A percentile compares a stretch with the other conserved stretches of the same genome.
Conservation (phyloP, 1,140 invertebrate species). For the Liolophura sinensis region DNA sequence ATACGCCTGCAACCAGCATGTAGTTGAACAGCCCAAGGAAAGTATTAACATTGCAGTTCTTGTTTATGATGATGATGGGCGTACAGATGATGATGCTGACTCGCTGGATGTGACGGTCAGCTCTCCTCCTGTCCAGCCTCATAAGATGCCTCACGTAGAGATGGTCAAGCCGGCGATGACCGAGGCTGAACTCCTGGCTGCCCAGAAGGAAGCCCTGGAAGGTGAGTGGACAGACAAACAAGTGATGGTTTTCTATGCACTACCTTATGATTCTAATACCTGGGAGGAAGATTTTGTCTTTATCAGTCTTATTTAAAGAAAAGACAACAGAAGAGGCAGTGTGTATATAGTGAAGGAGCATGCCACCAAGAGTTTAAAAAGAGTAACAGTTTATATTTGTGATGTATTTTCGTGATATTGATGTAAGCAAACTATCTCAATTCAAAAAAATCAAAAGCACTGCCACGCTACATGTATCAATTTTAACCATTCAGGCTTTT, state of each 20-base stretch:
- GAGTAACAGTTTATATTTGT: no score
- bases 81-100: conserved; percentile 91
- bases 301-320: no score
- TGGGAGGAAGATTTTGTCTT: no score
- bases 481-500: no score
- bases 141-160: conserved; percentile 84
- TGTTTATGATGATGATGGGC: conserved; percentile 91
- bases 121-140: conserved; percentile 67
- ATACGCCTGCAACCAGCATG: conserved; percentile 7
- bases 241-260: not conserved
- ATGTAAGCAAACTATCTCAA: no score
- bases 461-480: no score
- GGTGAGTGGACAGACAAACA: conserved; percentile 38
- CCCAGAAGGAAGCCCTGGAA: conserved; percentile 65
- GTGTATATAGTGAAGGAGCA: no score
- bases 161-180: conserved; percentile 89
- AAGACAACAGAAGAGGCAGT: no score
- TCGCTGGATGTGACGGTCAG: conserved; percentile 66
- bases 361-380: no score
- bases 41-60: conserved; percentile 80
- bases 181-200: conserved; percentile 56
- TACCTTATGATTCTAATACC: no score
- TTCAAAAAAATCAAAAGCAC: no score
- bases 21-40: conserved; percentile 35
- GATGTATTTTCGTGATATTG: no score